Conservation (phyloP, 2,888 invertebrate species). For the Athalia rosae region DNA sequence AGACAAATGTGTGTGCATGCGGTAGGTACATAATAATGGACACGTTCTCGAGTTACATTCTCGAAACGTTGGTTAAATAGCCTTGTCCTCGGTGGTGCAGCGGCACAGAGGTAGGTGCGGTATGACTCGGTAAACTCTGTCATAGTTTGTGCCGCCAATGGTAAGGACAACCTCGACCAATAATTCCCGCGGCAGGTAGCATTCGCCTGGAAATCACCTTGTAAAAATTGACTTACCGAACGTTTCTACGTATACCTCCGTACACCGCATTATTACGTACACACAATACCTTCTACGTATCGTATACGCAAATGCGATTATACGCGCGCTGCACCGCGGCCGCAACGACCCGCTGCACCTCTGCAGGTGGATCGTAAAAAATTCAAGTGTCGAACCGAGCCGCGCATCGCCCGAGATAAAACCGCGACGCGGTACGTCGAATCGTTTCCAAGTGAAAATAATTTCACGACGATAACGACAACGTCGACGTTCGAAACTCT, state of each 20-base stretch:
- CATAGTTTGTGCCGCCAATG: constrained; percentile 29
- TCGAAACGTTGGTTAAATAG: constrained; percentile 32
- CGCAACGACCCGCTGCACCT: too few relatives aligned
- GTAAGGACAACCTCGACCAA: constrained; percentile 42
- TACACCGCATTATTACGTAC: background rate
- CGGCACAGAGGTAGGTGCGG: background rate
- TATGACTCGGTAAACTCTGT: constrained; percentile 14
- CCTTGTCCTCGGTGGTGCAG: constrained; percentile 36
- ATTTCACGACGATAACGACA: too few relatives aligned
- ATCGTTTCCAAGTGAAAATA: too few relatives aligned
- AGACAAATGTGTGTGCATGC: background rate
- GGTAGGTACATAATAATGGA: background rate
- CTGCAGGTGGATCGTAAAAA: too few relatives aligned
- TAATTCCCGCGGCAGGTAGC: background rate
- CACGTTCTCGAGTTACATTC: constrained; percentile 37
- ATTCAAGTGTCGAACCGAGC: too few relatives aligned
- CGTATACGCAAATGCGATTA: constrained; percentile 3
- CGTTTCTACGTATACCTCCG: background rate
- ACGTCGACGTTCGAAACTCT: too few relatives aligned
- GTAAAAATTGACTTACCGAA: constrained; percentile 41
- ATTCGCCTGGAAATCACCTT: constrained; percentile 33
- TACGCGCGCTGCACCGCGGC: background rate
- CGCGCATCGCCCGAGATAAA: too few relatives aligned
- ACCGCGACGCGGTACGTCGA: too few relatives aligned
- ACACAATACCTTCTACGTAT: background rate